A percentile compares a stretch with the other conserved stretches of the same genome.
Conservation (phyloP, 1,140 invertebrate species). For the Dysdera silvatica region DNA sequence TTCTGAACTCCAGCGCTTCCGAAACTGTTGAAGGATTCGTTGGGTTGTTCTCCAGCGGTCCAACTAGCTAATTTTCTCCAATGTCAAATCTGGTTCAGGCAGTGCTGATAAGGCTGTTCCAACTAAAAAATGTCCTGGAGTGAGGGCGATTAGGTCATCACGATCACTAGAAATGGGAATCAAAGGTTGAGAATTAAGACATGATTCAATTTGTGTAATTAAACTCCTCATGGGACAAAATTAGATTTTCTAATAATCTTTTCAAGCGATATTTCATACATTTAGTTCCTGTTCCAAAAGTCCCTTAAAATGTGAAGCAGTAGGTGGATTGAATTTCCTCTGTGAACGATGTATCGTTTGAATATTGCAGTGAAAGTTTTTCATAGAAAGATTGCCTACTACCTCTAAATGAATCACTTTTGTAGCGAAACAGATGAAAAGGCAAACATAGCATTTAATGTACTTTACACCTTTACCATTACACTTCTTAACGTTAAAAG, state of each 20-base stretch:
- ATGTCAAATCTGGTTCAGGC: not conserved
- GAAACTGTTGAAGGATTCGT: constrained; percentile 9
- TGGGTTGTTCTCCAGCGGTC: constrained; percentile 4
- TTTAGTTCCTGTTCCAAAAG: constrained; percentile 29
- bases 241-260: constrained; percentile 7
- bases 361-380: constrained; percentile 35
- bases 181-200: constrained; percentile 38
- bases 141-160: constrained; percentile 37
- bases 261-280: constrained; percentile 32
- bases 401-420: constrained; percentile 34
- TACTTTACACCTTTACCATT: not conserved
- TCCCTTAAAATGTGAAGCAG: constrained; percentile 40
- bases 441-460: no score
- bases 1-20: constrained; percentile 18
- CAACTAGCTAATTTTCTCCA: not conserved
- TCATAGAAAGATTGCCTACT: constrained; percentile 18
- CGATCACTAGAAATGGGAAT: constrained; percentile 35
- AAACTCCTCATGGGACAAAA: constrained; percentile 37
- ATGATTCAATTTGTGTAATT: constrained; percentile 38
- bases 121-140: constrained; percentile 34
- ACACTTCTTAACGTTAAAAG: not conserved
- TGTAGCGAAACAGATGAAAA: no score
- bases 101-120: not conserved
- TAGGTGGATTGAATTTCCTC: constrained; percentile 43
- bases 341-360: not conserved